Evolutionary conservation across 2,888 invertebrate genomes (phyloP).

Genomic region (Poecilus cupreus): DNA sequence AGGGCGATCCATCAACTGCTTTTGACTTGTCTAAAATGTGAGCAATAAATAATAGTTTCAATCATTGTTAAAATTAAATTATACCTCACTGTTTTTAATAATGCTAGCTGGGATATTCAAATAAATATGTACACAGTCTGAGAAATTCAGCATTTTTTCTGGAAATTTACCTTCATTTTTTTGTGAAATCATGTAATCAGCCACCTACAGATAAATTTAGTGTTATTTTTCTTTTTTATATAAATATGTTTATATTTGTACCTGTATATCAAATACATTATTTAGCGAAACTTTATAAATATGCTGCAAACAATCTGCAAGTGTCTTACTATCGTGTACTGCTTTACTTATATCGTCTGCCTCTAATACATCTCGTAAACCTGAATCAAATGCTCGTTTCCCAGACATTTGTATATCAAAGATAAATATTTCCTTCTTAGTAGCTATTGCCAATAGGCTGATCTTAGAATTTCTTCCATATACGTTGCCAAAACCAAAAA

Average conservation of each 20-base stretch:
- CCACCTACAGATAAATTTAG: slow-evolving; percentile 1
- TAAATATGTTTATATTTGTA: background rate
- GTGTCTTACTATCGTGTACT: slow-evolving; percentile 3
- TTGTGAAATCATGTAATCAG: slow-evolving; percentile 11
- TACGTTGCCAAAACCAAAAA: slow-evolving; percentile 28
- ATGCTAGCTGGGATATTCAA: slow-evolving; percentile 2
- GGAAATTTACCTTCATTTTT: background rate
- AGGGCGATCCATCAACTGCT: slow-evolving; percentile 13
- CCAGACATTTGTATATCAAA: slow-evolving; percentile 19
- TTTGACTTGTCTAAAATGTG: slow-evolving; percentile 17
- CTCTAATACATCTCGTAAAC: slow-evolving; percentile 28
- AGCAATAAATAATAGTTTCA: background rate
- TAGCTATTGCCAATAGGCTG: slow-evolving; percentile 8
- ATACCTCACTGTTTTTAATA: slow-evolving; percentile 12
- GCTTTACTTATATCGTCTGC: slow-evolving; percentile 16
- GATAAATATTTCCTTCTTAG: background rate
- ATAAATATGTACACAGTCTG: slow-evolving; percentile 4
- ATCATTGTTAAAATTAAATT: background rate
- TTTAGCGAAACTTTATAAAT: background rate
- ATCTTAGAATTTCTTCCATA: slow-evolving; percentile 28
- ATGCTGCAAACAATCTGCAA: slow-evolving; percentile 40
- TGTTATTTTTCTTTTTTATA: background rate
- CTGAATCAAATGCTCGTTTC: slow-evolving; percentile 32
- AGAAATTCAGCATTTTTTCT: background rate
- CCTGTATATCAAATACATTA: slow-evolving; percentile 38